A percentile compares a stretch with the other conserved stretches of the same genome.
These are phyloP conservation scores for Apoda limacodes DNA, from an alignment of 2,888 invertebrate species.

Conservation along the genomic window DNA sequence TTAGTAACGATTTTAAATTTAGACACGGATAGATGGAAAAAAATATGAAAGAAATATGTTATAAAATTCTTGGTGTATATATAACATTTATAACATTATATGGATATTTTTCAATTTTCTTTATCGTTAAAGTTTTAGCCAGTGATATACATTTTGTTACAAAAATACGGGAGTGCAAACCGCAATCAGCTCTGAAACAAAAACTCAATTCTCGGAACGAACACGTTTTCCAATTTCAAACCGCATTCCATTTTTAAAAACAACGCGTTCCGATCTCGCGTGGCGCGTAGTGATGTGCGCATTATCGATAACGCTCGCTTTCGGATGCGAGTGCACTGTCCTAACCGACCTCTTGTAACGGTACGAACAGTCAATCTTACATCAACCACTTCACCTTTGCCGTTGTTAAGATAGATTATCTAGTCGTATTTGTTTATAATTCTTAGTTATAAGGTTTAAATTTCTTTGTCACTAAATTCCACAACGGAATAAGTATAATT, in stretches of 20 bases:
- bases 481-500: slow-evolving; percentile 16
- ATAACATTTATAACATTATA: too few species aligned
- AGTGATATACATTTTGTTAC: too few species aligned
- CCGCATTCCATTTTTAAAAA: slow-evolving; percentile 51
- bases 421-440: slow-evolving; percentile 29
- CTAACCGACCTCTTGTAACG: slow-evolving; percentile 44
- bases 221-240: slow-evolving; percentile 47
- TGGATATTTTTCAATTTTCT: too few species aligned
- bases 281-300: slow-evolving; percentile 44
- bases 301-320: slow-evolving; percentile 47
- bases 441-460: slow-evolving; percentile 28
- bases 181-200: slow-evolving; percentile 23
- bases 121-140: too few species aligned
- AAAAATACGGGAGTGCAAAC: too few species aligned
- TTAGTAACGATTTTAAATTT: too few species aligned
- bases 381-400: slow-evolving; percentile 41
- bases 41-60: too few species aligned
- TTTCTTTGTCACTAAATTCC: slow-evolving; percentile 17
- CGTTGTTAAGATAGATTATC: slow-evolving; percentile 27
- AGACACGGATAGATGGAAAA: too few species aligned
- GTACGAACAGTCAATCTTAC: slow-evolving; percentile 49
- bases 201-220: slow-evolving; percentile 29
- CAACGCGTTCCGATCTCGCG: slow-evolving; percentile 30
- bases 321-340: slow-evolving; percentile 43
- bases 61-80: too few species aligned